Evolutionary conservation across 2,113 vertebrate genomes (phyloP).

Genomic region (Bostrychus sinensis): DNA sequence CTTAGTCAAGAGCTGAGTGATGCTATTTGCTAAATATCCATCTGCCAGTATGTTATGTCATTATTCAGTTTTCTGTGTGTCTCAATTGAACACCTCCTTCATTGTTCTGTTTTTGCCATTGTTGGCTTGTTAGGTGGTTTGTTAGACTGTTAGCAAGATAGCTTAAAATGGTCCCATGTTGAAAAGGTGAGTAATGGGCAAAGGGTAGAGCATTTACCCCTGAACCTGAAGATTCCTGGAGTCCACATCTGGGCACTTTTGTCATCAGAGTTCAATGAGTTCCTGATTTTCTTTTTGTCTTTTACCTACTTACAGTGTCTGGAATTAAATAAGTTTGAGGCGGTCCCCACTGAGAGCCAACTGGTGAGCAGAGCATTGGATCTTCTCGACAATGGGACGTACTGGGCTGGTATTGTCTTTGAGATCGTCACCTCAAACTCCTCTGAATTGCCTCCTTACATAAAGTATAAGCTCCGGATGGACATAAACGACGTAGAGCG

Average conservation of each 20-base stretch:
- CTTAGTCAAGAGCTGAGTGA: constrained; percentile 46
- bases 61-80: constrained; percentile 8
- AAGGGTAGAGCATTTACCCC: too few relatives aligned
- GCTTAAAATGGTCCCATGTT: too few relatives aligned
- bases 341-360: constrained; percentile 79
- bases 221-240: too few relatives aligned
- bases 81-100: too few relatives aligned
- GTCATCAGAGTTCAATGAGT: neutral
- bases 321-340: constrained; percentile 93
- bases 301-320: constrained; percentile 84
- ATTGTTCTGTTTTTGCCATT: neutral
- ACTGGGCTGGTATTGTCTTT: constrained; percentile 94
- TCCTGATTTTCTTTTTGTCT: constrained; percentile 13
- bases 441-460: constrained; percentile 78
- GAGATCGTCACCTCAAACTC: constrained; percentile 76
- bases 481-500: constrained; percentile 92
- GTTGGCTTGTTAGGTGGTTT: neutral
- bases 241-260: too few relatives aligned
- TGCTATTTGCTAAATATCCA: constrained; percentile 41
- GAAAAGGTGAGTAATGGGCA: too few relatives aligned
- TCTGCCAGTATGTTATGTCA: constrained; percentile 39
- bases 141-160: too few relatives aligned
- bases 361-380: constrained; percentile 87
- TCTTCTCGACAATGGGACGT: constrained; percentile 85
- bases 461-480: constrained; percentile 98